Base-by-base conservation (phyloP, 2,888 invertebrate species). In the Drosophila anomalata region DNA sequence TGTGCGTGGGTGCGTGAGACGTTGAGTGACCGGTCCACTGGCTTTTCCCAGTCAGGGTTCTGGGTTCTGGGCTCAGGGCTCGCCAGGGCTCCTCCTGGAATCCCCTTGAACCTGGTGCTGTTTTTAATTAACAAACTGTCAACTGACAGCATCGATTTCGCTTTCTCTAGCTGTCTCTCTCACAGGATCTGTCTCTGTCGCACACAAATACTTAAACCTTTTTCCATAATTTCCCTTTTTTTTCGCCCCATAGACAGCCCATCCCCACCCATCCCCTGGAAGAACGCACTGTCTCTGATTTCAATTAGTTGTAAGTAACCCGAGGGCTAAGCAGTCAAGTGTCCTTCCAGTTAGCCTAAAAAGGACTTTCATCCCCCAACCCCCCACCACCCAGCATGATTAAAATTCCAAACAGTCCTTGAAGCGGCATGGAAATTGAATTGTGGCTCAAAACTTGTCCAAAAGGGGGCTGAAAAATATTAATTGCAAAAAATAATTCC, bases 101-200 rank as follows among this genome's bases (percentile, higher is more conserved):
- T 24, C 41, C 29, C 14, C 33, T 4, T 22, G 17, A 48, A 39
- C 62, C 69, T 61, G 77, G 72, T 88, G 76, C 88, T 83, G 81
- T 69, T 84, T 84, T 84, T 84, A 84, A 84, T 84, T 84, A 84
- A 84, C 83, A 88, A 84, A 83, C 88, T 88, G 83, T 87, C 83
- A 87, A 79, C 86, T 61, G 66, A 53, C 74, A 62, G 76, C 71
- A 76, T 53, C 66, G 50, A 58, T 57, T 54, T 41, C 22, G 54
- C 20, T 17, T 29, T 31, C 73, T 2, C 44, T 12, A 1, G 5
- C 44, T 44, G 3, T 22, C 12, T 36, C 42, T 22, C 22, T 39
- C 26, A 31, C 6, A 9, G 47, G 39, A 47, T 62, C 50, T 50
- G 59, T n/a, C 50, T 22, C 24, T 29, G 29, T 29, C 29, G 9